Conservation (phyloP, 2,113 vertebrate species). For the Okapia johnstoni region DNA sequence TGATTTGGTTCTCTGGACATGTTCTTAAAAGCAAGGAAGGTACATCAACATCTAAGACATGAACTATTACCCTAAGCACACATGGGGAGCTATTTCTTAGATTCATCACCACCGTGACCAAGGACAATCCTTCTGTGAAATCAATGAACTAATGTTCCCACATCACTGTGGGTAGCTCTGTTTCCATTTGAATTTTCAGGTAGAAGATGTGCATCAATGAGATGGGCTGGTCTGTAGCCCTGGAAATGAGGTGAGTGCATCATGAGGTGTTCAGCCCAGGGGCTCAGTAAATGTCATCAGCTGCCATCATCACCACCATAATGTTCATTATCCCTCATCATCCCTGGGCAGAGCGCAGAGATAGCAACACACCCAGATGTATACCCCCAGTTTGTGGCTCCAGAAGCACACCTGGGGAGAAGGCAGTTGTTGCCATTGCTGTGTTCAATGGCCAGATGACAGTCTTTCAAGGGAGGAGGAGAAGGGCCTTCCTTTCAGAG, state of each 20-base stretch:
- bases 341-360: neutral
- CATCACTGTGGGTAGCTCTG: neutral
- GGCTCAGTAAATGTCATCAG: neutral
- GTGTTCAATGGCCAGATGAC: no score
- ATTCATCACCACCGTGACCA: neutral
- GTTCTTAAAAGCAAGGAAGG: neutral
- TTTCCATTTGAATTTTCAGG: neutral
- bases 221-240: neutral
- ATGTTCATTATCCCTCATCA: neutral
- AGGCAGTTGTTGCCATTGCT: neutral
- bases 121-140: neutral
- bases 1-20: neutral
- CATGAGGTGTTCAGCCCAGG: neutral
- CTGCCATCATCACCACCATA: neutral
- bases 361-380: neutral
- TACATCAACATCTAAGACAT: neutral
- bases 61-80: neutral
- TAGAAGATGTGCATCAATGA: neutral
- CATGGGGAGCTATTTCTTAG: neutral
- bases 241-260: neutral
- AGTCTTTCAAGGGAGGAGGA: neutral
- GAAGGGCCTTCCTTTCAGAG: neutral
- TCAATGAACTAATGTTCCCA: neutral
- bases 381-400: neutral
- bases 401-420: neutral